Evolutionary conservation across 2,888 invertebrate genomes (phyloP).

Genomic region (Eupithecia tripunctaria): DNA sequence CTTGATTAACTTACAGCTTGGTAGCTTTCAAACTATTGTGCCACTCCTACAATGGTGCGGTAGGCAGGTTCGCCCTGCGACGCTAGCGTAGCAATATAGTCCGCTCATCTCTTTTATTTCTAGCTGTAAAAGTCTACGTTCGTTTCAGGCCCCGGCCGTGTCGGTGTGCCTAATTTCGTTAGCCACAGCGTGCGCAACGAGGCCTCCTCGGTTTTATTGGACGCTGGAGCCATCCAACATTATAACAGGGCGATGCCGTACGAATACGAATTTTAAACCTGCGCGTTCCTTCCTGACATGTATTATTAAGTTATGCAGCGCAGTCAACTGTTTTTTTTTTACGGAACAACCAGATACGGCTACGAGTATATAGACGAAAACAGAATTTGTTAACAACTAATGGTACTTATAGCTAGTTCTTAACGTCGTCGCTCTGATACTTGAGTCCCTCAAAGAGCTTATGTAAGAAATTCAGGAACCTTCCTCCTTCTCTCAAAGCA

Average conservation of each 20-base stretch:
- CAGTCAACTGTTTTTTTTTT: neutral
- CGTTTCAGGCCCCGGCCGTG: neutral
- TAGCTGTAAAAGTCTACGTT: neutral
- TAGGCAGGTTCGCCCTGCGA: neutral
- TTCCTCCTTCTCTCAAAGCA: neutral
- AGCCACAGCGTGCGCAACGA: slow-evolving; percentile 2
- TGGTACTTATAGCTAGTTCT: neutral
- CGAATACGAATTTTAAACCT: neutral
- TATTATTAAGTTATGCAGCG: neutral
- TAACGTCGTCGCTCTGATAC: too few relatives aligned
- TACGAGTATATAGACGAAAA: neutral
- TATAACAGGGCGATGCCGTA: neutral
- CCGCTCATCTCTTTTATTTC: neutral
- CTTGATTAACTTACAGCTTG: too few relatives aligned
- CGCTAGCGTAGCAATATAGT: neutral
- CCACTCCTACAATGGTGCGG: neutral
- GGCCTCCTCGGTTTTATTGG: neutral
- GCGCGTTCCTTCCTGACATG: neutral
- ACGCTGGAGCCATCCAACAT: neutral
- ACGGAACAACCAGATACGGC: neutral
- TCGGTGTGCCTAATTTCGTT: neutral
- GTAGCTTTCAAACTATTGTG: too few relatives aligned
- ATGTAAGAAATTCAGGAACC: neutral
- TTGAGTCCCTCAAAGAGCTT: neutral
- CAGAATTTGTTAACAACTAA: neutral